Evolutionary conservation across 2,113 vertebrate species (phyloP).

Genomic region (Calidris pygmaea): DNA sequence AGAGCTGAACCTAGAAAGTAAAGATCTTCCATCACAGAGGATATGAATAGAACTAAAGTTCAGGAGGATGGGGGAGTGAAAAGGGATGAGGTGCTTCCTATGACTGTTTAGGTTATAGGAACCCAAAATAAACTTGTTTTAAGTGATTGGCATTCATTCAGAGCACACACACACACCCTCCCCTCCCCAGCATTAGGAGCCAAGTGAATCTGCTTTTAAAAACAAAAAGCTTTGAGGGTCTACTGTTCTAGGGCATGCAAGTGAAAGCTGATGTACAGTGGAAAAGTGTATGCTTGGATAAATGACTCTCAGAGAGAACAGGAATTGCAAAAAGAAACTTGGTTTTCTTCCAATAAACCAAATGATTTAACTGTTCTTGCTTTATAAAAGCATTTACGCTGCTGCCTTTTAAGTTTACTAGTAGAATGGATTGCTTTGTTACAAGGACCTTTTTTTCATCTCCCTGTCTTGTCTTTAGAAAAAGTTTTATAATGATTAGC

Average conservation of each 20-base stretch:
- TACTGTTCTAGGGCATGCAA: neutral
- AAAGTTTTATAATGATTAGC: neutral
- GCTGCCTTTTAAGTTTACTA: neutral
- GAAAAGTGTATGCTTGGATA: neutral
- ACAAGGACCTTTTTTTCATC: neutral
- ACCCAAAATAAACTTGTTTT: neutral
- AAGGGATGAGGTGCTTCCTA: neutral
- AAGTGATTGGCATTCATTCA: conserved; percentile 5
- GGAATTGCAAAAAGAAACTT: neutral
- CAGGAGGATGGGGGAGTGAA: neutral
- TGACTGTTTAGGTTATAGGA: neutral
- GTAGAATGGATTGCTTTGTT: neutral
- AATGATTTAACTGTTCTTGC: neutral
- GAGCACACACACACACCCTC: neutral
- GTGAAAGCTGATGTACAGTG: conserved; percentile 8
- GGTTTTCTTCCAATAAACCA: neutral
- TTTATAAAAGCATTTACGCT: neutral
- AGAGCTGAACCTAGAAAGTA: neutral
- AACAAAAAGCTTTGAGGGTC: neutral
- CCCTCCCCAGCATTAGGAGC: neutral
- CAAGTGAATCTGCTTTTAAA: conserved; percentile 10
- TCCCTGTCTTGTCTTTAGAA: neutral
- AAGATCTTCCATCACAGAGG: neutral
- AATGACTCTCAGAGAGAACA: neutral
- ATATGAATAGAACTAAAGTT: neutral